A percentile compares a stretch with the other conserved stretches of the same genome.
These are phyloP conservation scores for Lasioglossum albipes DNA, from an alignment of 1,140 invertebrate species.

Conservation along the genomic window DNA sequence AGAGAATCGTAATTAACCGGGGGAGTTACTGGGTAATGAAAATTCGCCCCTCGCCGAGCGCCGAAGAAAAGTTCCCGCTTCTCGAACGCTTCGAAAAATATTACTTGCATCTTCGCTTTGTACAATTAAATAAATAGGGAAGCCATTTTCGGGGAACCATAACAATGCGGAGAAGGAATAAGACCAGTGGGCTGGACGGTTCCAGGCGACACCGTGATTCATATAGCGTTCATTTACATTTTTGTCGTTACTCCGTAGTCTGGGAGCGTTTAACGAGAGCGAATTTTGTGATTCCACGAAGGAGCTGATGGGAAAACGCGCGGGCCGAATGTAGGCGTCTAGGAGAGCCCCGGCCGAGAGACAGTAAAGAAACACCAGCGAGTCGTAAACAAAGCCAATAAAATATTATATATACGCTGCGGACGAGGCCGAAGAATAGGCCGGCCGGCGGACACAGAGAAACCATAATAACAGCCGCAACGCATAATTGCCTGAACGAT, in stretches of 20 bases:
- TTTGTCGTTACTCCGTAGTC: neutral
- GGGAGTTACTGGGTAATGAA: no score
- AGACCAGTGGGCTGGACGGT: no score
- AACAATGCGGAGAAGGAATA: no score
- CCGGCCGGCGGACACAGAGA: slow-evolving; percentile 47
- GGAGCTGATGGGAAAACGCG: neutral
- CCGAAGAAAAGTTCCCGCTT: neutral
- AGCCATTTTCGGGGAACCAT: no score
- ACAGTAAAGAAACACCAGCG: slow-evolving; percentile 67
- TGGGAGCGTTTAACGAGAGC: neutral
- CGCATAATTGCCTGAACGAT: slow-evolving; percentile 78
- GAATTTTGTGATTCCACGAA: slow-evolving; percentile 3
- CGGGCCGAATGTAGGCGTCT: slow-evolving; percentile 2
- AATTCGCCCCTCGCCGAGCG: no score
- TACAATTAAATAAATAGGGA: no score
- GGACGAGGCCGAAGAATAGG: slow-evolving; percentile 57
- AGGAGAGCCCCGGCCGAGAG: slow-evolving; percentile 34
- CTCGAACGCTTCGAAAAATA: no score
- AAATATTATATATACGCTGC: slow-evolving; percentile 74
- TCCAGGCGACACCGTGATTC: neutral
- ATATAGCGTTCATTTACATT: neutral
- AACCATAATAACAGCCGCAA: slow-evolving; percentile 75
- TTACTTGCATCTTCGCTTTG: no score
- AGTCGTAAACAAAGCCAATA: slow-evolving; percentile 79
- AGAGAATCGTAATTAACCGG: neutral